These are phyloP conservation scores for Hippocampus zosterae DNA, from an alignment of 2,113 vertebrate species.

Conservation along the genomic window DNA sequence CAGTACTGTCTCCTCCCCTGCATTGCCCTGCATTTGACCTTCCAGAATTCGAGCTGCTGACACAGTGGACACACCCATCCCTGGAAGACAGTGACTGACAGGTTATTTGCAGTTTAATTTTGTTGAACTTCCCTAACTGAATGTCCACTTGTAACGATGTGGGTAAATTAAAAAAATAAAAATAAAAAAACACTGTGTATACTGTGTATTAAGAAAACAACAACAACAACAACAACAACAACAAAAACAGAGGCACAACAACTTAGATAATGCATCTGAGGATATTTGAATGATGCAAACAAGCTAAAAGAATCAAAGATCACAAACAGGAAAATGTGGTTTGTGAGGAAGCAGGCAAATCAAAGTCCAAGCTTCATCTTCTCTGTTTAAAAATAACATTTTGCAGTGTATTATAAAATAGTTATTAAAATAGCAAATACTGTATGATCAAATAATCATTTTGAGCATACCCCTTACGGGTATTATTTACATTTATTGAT, in stretches of 20 bases:
- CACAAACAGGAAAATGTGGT: neutral
- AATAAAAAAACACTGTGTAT: neutral
- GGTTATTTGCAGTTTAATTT: neutral
- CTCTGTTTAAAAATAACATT: neutral
- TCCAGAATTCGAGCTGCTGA: constrained; percentile 74
- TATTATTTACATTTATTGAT: neutral
- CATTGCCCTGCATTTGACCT: constrained; percentile 69
- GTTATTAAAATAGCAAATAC: too few relatives aligned
- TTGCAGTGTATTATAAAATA: neutral
- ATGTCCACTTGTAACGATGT: neutral
- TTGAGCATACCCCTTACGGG: neutral
- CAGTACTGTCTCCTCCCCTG: constrained; percentile 72
- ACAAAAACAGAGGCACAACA: neutral
- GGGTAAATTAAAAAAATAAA: neutral
- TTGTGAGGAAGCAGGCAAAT: neutral
- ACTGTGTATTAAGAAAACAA: neutral
- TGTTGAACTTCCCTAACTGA: neutral
- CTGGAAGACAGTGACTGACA: constrained; percentile 47
- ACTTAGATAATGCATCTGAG: neutral
- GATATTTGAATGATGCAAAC: neutral
- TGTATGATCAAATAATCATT: neutral
- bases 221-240: too few relatives aligned
- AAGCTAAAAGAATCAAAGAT: neutral
- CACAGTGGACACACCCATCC: constrained; percentile 78
- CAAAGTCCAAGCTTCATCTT: neutral